Evolutionary conservation across 2,888 invertebrate species (phyloP).

Genomic region (Phania funesta): DNA sequence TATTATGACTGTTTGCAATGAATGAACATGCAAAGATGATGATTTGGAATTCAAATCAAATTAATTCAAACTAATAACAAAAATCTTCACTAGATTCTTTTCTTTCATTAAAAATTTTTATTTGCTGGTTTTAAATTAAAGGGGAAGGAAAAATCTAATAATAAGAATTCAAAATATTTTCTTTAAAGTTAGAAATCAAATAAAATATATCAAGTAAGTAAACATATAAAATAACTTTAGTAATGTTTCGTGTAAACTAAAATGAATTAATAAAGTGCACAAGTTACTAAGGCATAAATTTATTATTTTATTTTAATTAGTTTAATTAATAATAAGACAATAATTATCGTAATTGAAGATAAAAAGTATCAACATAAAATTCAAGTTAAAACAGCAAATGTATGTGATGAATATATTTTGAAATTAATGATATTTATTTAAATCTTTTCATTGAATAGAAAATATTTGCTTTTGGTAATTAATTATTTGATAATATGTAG

Average conservation of each 20-base stretch:
- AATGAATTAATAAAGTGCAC: slow-evolving; percentile 53
- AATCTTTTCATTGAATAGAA: slow-evolving; percentile 8
- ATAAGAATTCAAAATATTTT: slow-evolving; percentile 44
- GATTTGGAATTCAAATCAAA: slow-evolving; percentile 45
- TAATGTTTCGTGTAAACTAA: slow-evolving; percentile 58
- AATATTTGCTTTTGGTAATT: slow-evolving; percentile 13
- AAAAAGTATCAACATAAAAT: slow-evolving; percentile 15
- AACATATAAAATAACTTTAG: slow-evolving; percentile 29
- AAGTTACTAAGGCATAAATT: slow-evolving; percentile 51
- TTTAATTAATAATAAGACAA: slow-evolving; percentile 28
- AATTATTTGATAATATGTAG: too few species aligned
- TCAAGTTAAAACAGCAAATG: not conserved
- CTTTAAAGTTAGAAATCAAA: slow-evolving; percentile 23
- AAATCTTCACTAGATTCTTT: slow-evolving; percentile 47
- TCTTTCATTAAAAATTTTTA: slow-evolving; percentile 9
- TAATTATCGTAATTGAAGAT: slow-evolving; percentile 21
- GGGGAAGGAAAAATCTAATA: slow-evolving; percentile 42
- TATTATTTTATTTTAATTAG: slow-evolving; percentile 2
- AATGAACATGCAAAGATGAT: slow-evolving; percentile 46
- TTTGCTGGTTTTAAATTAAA: slow-evolving; percentile 24
- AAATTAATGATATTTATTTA: slow-evolving; percentile 35
- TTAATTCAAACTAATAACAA: slow-evolving; percentile 36
- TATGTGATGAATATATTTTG: slow-evolving; percentile 37
- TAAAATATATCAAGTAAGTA: slow-evolving; percentile 13
- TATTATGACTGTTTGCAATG: slow-evolving; percentile 25